Evolutionary conservation across 2,113 vertebrate genomes (phyloP), one percentile per base, ranked within the genome.

Genomic region (Gopherus evgoodei): DNA sequence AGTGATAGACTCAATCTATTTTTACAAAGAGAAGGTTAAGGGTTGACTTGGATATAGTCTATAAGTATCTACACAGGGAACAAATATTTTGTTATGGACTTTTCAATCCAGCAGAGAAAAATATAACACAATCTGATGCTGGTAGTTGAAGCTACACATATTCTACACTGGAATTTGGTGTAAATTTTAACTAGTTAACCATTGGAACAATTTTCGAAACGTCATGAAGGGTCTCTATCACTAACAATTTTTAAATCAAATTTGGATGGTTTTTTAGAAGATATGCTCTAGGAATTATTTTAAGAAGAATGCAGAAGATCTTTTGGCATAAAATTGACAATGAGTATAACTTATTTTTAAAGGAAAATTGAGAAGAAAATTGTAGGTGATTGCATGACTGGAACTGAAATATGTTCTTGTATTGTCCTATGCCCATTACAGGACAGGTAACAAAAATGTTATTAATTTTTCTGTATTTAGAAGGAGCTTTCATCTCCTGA

Each of bases 401-500:
- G 85, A 96, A 52, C 53, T 89, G 92, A 93, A 95, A 31, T 97
- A 54, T 96, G 0, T 97, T 97, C 85, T 59, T 53, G 84, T 87
- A 89, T 76, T 97, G 44, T 97, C 93, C n/a, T 93, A 69, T 95
- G 88, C 91, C 84, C 89, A 88, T 96, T 42, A 90, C 83, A 97
- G 57, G 93, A 94, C 54, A 96, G 49, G 44, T 97, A 78, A 96
- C 98, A 84, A 97, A 96, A 97, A 91, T 95, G 57, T 97, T 98
- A 95, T 79, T 94, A 93, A 94, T 97, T 96, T 98, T 84, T 97
- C 84, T 98, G 91, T 95, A 0, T 98, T 94, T 97, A 99, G 99
- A 98, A 99, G 99, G 94, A 99, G 98, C 97, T 99, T 99, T 98
- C 99, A 99, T 98, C 98, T 99, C 95, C 95, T 99, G 97, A 99